A percentile compares a stretch with the other conserved stretches of the same genome.
Conservation (phyloP, 2,113 vertebrate species). For the Ceuthmochares aereus region DNA sequence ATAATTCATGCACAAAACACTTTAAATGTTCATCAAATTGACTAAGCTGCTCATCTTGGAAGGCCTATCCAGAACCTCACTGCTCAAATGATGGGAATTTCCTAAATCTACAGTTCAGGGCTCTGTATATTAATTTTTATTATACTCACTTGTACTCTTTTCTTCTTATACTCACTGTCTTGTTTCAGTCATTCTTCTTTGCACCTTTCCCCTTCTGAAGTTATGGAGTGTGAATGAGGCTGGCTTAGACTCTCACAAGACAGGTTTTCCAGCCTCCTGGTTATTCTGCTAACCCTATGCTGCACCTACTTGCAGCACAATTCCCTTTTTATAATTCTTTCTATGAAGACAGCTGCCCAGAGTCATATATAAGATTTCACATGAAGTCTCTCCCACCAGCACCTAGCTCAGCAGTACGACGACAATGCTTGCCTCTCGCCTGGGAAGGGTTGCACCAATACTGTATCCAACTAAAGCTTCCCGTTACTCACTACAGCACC, state of each 20-base stretch:
- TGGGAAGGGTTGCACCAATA: neutral
- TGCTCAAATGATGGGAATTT: neutral
- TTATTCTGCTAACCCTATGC: neutral
- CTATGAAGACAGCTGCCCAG: neutral
- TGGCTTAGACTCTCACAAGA: neutral
- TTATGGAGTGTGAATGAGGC: neutral
- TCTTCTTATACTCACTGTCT: neutral
- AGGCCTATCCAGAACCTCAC: neutral
- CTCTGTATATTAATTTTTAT: neutral
- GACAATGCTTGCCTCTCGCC: neutral
- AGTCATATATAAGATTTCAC: accelerated
- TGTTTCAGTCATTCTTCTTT: neutral
- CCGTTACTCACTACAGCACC: neutral
- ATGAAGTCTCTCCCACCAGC: neutral
- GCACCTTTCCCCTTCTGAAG: neutral
- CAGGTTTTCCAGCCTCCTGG: neutral
- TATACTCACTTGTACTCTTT: neutral
- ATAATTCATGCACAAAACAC: neutral
- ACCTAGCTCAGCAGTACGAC: neutral
- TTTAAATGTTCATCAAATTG: neutral
- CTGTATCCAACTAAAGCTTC: neutral
- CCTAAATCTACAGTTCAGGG: neutral
- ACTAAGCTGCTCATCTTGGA: neutral
- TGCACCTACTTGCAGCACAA: neutral
- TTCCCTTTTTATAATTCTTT: neutral